These are phyloP conservation scores for Galemys pyrenaicus DNA, from an alignment of 2,113 vertebrate species.

Conservation along the genomic window DNA sequence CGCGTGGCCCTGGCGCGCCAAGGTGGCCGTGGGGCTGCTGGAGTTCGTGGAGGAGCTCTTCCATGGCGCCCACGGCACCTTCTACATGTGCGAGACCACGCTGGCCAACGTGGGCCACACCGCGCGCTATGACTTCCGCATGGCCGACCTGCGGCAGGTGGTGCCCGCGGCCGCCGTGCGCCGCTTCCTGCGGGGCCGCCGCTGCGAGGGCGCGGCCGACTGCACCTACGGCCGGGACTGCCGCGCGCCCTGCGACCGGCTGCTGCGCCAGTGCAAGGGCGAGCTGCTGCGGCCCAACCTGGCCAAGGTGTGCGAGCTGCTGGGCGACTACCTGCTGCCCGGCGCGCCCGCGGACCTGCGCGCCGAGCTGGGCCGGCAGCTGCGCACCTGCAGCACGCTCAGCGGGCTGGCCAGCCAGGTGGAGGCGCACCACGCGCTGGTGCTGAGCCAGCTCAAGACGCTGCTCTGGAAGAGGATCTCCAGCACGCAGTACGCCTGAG, in stretches of 20 bases:
- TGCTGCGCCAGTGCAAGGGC: slow-evolving; percentile 94
- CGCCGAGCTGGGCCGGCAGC: slow-evolving; percentile 93
- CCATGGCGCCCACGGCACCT: slow-evolving; percentile 94
- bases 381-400: slow-evolving; percentile 95
- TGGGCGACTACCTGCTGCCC: slow-evolving; percentile 93
- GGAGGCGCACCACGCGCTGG: slow-evolving; percentile 96
- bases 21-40: slow-evolving; percentile 94
- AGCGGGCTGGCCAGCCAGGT: slow-evolving; percentile 96
- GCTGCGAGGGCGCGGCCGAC: slow-evolving; percentile 92
- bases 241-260: slow-evolving; percentile 92
- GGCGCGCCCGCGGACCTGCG: slow-evolving; percentile 90
- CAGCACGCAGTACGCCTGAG: slow-evolving; percentile 94
- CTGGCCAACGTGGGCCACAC: slow-evolving; percentile 94
- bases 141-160: slow-evolving; percentile 93
- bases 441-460: slow-evolving; percentile 97
- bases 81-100: slow-evolving; percentile 95
- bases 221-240: slow-evolving; percentile 96
- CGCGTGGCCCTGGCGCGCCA: slow-evolving; percentile 94
- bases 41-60: slow-evolving; percentile 99
- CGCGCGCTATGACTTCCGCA: slow-evolving; percentile 93
- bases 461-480: slow-evolving; percentile 98
- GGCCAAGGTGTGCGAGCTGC: slow-evolving; percentile 93
- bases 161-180: slow-evolving; percentile 91
- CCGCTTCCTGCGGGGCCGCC: slow-evolving; percentile 91
- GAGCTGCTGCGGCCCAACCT: slow-evolving; percentile 96